These are phyloP conservation scores for Cariama cristata DNA, from an alignment of 2,113 vertebrate genomes.

Conservation along the genomic window DNA sequence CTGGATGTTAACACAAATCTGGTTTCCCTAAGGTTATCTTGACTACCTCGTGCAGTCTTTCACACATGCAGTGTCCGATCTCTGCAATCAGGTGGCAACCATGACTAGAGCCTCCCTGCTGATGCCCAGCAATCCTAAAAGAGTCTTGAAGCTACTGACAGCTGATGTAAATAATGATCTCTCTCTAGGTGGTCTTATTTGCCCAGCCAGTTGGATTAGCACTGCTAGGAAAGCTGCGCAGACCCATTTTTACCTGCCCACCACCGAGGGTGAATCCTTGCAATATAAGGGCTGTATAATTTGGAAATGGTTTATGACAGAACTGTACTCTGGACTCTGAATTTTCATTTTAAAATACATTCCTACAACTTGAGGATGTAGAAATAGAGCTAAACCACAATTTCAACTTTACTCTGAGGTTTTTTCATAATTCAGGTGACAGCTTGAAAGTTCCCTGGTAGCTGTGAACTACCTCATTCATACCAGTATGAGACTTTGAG, in stretches of 20 bases:
- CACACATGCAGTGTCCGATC: not conserved
- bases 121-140: not conserved
- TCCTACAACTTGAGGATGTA: not conserved
- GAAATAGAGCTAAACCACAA: not conserved
- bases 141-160: not conserved
- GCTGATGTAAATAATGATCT: not conserved
- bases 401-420: not conserved
- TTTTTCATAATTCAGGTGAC: not conserved
- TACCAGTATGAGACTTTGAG: not conserved
- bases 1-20: not conserved
- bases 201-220: not conserved
- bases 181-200: not conserved
- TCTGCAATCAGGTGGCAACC: not conserved
- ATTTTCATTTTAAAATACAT: not conserved
- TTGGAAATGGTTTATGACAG: not conserved
- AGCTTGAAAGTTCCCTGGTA: not conserved
- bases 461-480: not conserved
- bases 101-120: not conserved
- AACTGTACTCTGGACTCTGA: not conserved
- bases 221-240: fast-evolving
- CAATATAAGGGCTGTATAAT: fast-evolving
- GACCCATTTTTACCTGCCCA: not conserved
- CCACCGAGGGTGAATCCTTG: not conserved
- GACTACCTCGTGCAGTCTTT: not conserved
- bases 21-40: not conserved